Conservation (phyloP, 2,113 vertebrate species). For the Passer montanus region DNA sequence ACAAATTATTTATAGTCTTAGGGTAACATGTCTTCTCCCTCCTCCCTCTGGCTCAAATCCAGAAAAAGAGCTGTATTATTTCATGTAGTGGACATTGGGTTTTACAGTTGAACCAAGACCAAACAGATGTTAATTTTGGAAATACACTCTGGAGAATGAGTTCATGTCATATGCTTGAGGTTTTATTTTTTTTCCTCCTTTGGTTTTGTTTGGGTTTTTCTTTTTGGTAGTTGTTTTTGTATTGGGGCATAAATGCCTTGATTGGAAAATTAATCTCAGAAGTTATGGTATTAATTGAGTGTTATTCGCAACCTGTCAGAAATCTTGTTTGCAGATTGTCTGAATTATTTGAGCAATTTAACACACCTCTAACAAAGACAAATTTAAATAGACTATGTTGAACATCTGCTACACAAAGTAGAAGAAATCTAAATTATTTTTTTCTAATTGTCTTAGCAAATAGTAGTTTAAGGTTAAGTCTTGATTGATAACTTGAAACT, state of each 20-base stretch:
- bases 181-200: background rate
- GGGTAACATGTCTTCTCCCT: background rate
- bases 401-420: slow-evolving; percentile 49
- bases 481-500: slow-evolving; percentile 14
- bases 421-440: background rate
- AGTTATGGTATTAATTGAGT: slow-evolving; percentile 49
- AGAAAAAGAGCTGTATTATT: background rate
- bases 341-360: slow-evolving; percentile 58
- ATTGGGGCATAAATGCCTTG: background rate
- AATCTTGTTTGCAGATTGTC: slow-evolving; percentile 66
- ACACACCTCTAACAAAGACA: slow-evolving; percentile 57
- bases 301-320: slow-evolving; percentile 65
- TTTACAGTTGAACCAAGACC: slow-evolving; percentile 20
- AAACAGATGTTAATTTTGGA: slow-evolving; percentile 49
- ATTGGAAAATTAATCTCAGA: slow-evolving; percentile 44
- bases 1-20: background rate
- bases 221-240: background rate
- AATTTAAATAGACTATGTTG: slow-evolving; percentile 40
- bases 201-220: background rate
- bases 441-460: background rate
- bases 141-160: background rate
- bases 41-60: background rate
- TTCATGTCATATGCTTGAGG: background rate
- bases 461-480: background rate
- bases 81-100: background rate